Conservation (phyloP, 2,888 invertebrate genomes). For the Tethea ocularis region DNA sequence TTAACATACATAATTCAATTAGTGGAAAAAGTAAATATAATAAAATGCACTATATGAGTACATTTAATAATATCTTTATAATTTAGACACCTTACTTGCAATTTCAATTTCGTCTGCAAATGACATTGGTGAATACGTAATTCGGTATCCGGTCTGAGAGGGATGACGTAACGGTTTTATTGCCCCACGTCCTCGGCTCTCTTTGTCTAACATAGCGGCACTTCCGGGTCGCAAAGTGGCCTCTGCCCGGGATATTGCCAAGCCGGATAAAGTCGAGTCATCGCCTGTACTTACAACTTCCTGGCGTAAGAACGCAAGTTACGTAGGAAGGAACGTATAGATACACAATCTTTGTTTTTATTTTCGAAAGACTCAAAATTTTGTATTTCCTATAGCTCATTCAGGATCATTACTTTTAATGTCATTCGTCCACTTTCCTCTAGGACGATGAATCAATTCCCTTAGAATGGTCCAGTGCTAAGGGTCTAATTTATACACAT, state of each 20-base stretch:
- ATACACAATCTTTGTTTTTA: slow-evolving; percentile 13
- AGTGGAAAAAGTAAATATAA: slow-evolving; percentile 20
- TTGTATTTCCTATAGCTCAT: neutral
- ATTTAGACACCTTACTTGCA: slow-evolving; percentile 1
- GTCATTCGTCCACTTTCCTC: slow-evolving; percentile 37
- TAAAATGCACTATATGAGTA: no score
- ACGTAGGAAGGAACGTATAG: slow-evolving; percentile 17
- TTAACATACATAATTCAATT: slow-evolving; percentile 32
- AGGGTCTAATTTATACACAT: slow-evolving; percentile 68
- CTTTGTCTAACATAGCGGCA: slow-evolving; percentile 49
- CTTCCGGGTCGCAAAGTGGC: slow-evolving; percentile 56
- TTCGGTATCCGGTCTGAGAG: slow-evolving; percentile 35
- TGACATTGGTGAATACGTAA: slow-evolving; percentile 28
- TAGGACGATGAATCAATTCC: slow-evolving; percentile 51
- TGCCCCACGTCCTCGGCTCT: slow-evolving; percentile 38
- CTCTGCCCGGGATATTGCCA: slow-evolving; percentile 46
- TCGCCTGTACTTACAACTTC: slow-evolving; percentile 53
- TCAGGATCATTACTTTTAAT: slow-evolving; percentile 30
- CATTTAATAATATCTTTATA: no score
- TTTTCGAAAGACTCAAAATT: slow-evolving; percentile 7
- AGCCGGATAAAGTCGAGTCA: slow-evolving; percentile 56
- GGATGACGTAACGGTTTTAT: slow-evolving; percentile 47
- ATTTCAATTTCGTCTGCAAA: slow-evolving; percentile 17
- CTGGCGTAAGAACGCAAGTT: slow-evolving; percentile 37
- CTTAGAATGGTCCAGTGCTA: slow-evolving; percentile 55